These are phyloP conservation scores for Channa striata DNA, from an alignment of 2,797 vertebrate genomes.

Conservation along the genomic window DNA sequence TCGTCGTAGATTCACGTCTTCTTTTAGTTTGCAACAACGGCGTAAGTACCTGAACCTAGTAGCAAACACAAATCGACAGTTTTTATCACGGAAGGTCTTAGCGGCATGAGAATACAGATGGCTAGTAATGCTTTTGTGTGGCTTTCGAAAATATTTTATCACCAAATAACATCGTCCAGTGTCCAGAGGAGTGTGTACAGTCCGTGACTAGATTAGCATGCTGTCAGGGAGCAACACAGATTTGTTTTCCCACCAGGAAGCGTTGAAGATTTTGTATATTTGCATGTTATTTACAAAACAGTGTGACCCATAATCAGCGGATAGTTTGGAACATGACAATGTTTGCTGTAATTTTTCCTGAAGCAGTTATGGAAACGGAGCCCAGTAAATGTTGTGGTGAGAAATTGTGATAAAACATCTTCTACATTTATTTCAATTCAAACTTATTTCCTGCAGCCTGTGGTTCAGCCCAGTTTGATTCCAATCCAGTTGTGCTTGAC, in stretches of 20 bases:
- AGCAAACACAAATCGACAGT: conserved; percentile 73
- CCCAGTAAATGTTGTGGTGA: conserved; percentile 11
- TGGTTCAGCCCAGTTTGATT: too few relatives aligned
- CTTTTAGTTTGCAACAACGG: conserved; percentile 37
- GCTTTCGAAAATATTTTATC: conserved; percentile 48
- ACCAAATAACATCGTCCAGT: conserved; percentile 42
- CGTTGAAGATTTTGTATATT: conserved; percentile 66
- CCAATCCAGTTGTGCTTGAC: too few relatives aligned
- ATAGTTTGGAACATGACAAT: conserved; percentile 36
- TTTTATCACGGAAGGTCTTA: conserved; percentile 52
- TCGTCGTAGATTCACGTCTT: conserved; percentile 15
- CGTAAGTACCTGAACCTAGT: conserved; percentile 68
- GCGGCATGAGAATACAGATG: conserved; percentile 61
- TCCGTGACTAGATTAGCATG: conserved; percentile 78
- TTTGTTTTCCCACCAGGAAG: conserved; percentile 68
- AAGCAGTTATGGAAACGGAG: conserved; percentile 59
- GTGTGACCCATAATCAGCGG: conserved; percentile 51
- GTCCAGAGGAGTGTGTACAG: conserved; percentile 62
- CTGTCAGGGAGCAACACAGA: conserved; percentile 67
- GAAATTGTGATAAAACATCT: conserved; percentile 9
- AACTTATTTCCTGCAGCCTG: too few relatives aligned
- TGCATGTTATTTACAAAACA: conserved; percentile 79
- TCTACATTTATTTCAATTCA: neutral
- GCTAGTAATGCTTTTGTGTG: conserved; percentile 29
- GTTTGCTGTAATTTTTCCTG: conserved; percentile 56